Evolutionary conservation across 2,797 vertebrate species (phyloP).

Genomic region (Gymnothorax reevesii): DNA sequence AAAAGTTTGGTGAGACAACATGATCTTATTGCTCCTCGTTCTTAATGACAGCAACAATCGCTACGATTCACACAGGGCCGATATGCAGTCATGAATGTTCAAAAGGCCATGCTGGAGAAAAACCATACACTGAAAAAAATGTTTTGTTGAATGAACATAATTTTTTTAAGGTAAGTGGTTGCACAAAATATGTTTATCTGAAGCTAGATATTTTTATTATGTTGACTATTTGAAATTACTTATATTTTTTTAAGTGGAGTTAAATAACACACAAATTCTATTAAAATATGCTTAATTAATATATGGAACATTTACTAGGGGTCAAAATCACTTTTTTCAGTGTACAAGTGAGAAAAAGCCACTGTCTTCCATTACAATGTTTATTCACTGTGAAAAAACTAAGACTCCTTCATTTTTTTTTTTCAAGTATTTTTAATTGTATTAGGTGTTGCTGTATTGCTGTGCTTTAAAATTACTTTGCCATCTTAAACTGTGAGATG

Average conservation of each 20-base stretch:
- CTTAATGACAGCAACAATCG: conserved; percentile 17
- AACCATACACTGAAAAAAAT: no score
- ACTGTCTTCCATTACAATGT: background rate
- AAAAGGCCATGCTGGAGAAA: background rate
- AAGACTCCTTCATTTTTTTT: background rate
- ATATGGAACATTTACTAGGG: no score
- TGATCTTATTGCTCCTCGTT: conserved; percentile 24
- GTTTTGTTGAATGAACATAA: no score
- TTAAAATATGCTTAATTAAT: no score
- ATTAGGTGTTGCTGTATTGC: background rate
- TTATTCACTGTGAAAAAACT: background rate
- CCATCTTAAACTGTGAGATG: background rate
- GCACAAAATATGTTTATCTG: no score
- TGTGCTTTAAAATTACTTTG: no score
- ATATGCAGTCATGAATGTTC: background rate
- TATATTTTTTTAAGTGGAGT: no score
- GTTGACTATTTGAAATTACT: no score
- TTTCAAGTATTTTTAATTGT: conserved; percentile 7
- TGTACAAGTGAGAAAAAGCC: background rate
- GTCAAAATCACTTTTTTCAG: no score
- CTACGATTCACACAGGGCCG: conserved; percentile 7
- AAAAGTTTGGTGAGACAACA: conserved; percentile 8
- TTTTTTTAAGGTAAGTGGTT: no score
- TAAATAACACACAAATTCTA: no score
- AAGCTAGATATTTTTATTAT: no score